Evolutionary conservation across 2,797 vertebrate species (phyloP).

Genomic region (Arnoldichthys spilopterus): DNA sequence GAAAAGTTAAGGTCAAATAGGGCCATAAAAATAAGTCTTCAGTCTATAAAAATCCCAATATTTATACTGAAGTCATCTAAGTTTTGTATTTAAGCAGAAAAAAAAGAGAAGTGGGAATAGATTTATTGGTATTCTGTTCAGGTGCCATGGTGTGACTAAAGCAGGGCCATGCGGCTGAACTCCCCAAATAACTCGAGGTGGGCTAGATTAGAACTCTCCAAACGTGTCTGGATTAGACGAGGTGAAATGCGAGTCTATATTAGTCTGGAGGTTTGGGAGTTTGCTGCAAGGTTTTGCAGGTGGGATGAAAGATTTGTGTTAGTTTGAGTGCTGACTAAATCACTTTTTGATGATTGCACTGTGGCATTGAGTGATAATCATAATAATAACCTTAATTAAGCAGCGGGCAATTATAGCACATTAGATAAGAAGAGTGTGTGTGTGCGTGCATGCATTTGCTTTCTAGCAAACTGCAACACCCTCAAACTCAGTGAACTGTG

Average conservation of each 20-base stretch:
- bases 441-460: conserved; percentile 14
- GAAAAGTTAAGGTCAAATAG: too few relatives aligned
- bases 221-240: conserved; percentile 4
- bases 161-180: not conserved
- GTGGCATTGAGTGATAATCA: conserved; percentile 18
- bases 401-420: conserved; percentile 50
- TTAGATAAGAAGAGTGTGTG: conserved; percentile 28
- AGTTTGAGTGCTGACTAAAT: conserved; percentile 23
- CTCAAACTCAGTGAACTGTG: conserved; percentile 44
- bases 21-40: not conserved
- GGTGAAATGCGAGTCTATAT: not conserved
- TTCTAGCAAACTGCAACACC: not conserved
- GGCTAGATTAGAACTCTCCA: conserved; percentile 21
- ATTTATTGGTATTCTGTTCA: not conserved
- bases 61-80: not conserved
- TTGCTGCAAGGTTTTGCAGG: not conserved
- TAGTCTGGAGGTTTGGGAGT: conserved; percentile 18
- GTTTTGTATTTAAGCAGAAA: not conserved
- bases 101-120: not conserved
- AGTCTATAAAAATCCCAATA: not conserved
- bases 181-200: not conserved
- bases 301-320: conserved; percentile 16
- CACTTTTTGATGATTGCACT: conserved; percentile 18
- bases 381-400: conserved; percentile 38
- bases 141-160: not conserved